A percentile compares a stretch with the other conserved stretches of the same genome.
phyloP scores from a whole-genome alignment of 2,113 vertebrate genomes.

The Tringa solitaria region DNA sequence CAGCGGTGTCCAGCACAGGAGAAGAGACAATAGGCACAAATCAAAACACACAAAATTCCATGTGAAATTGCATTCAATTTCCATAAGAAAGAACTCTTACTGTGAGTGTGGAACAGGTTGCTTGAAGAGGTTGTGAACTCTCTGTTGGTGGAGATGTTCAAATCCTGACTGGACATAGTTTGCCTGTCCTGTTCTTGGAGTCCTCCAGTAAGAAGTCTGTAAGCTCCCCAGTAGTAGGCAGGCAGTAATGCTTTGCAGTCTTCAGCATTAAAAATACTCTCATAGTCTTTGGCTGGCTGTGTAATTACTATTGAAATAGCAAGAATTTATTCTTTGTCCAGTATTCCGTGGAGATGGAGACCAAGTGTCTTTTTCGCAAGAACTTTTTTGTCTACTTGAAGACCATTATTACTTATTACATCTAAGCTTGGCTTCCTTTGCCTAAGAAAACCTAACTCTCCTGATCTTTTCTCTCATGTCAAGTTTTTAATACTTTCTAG shows the following conservation, averaged over 20 bases:
- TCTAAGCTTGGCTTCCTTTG: background rate
- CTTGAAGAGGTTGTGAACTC: background rate
- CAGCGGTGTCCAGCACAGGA: background rate
- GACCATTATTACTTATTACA: background rate
- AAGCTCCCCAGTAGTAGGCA: background rate
- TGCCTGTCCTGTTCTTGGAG: background rate
- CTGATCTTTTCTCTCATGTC: background rate
- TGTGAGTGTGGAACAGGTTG: background rate
- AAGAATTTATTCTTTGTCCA: background rate
- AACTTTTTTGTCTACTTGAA: background rate
- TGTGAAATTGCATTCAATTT: too few species aligned
- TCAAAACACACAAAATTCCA: background rate
- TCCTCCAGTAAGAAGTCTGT: background rate
- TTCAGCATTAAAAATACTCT: background rate
- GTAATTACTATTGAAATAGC: background rate
- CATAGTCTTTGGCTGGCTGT: background rate
- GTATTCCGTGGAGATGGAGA: background rate
- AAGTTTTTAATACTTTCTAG: background rate
- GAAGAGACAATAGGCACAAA: background rate
- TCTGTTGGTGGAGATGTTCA: background rate
- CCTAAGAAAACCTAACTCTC: background rate
- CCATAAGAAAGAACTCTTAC: background rate
- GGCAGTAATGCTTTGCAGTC: background rate
- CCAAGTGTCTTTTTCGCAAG: background rate
- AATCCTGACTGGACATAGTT: fast-evolving